Evolutionary conservation across 1,140 invertebrate genomes (phyloP).

Genomic region (Ceratina japonica): DNA sequence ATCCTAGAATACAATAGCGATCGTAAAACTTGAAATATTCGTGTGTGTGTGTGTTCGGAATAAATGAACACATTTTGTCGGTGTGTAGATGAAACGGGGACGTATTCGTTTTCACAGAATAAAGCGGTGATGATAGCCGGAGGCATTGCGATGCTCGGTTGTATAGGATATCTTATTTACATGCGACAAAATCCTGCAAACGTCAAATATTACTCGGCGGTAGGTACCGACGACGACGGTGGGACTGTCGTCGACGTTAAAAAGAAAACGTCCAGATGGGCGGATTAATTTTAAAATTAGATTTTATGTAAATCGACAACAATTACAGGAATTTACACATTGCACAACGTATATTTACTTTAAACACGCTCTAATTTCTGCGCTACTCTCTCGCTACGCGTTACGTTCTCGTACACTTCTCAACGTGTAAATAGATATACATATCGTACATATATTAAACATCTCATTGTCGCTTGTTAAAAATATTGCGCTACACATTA

Average conservation of each 20-base stretch:
- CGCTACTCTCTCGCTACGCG: background rate
- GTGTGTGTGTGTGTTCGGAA: no score
- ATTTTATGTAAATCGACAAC: background rate
- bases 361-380: background rate
- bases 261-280: constrained; percentile 90
- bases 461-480: constrained; percentile 9
- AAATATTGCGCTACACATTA: background rate
- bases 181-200: constrained; percentile 88
- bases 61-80: no score
- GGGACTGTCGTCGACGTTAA: constrained; percentile 86
- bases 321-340: constrained; percentile 1
- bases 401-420: background rate
- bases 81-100: no score
- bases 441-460: no score
- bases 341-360: constrained; percentile 5
- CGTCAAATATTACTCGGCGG: constrained; percentile 88
- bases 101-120: constrained; percentile 82
- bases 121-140: constrained; percentile 89
- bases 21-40: background rate
- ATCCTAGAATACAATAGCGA: background rate
- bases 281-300: constrained; percentile 61
- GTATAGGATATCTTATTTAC: constrained; percentile 87
- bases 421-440: constrained; percentile 25
- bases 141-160: constrained; percentile 82
- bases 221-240: constrained; percentile 87